Percentiles rank a stretch among this genome's conserved stretches.
Conservation (phyloP, 2,888 invertebrate species). For the Augiades crinisus region DNA sequence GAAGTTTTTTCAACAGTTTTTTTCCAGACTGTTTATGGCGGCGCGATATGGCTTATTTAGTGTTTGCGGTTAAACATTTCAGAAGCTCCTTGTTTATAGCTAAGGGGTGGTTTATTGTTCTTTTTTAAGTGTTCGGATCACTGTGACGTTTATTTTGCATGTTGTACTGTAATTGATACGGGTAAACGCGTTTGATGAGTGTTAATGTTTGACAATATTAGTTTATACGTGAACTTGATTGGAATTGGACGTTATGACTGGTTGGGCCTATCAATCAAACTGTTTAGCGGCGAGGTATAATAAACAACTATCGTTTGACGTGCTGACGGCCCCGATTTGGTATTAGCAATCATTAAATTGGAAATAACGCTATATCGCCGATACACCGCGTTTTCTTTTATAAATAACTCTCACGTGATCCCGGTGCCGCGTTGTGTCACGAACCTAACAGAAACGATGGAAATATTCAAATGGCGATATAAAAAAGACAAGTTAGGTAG, state of each 20-base stretch:
- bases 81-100: conserved; percentile 66
- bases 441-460: conserved; percentile 74
- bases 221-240: no score
- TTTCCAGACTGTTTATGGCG: conserved; percentile 65
- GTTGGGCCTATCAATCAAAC: conserved; percentile 38
- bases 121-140: conserved; percentile 57
- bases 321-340: conserved; percentile 68
- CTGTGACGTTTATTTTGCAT: conserved; percentile 33
- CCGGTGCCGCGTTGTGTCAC: conserved; percentile 77
- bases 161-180: conserved; percentile 18
- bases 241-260: conserved; percentile 5
- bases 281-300: conserved; percentile 51
- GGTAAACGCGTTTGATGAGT: no score
- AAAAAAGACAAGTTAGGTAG: conserved; percentile 81
- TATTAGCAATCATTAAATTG: conserved; percentile 81
- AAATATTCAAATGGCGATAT: conserved; percentile 81
- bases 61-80: conserved; percentile 77
- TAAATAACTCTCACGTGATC: conserved; percentile 80
- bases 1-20: conserved; percentile 65
- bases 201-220: no score
- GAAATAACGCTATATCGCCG: conserved; percentile 77
- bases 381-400: conserved; percentile 79
- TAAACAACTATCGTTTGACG: conserved; percentile 62
- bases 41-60: conserved; percentile 66
- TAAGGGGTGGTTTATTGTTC: conserved; percentile 65